These are phyloP conservation scores for Cephalopholis sonnerati DNA, from an alignment of 2,113 vertebrate species.

Conservation along the genomic window DNA sequence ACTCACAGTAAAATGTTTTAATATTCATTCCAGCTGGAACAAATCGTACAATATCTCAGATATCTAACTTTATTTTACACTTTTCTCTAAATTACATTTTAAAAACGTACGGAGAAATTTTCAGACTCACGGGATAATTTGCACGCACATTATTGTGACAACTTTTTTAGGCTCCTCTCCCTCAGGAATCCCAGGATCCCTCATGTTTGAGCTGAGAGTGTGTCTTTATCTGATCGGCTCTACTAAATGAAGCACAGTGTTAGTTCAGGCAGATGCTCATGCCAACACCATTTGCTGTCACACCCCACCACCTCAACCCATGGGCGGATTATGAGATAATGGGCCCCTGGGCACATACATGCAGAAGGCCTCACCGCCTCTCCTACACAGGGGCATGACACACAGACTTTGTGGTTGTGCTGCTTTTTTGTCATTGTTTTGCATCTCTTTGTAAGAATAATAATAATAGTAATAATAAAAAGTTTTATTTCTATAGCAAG, in stretches of 20 bases:
- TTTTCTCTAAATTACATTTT: background rate
- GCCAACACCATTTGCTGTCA: background rate
- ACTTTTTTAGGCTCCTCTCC: background rate
- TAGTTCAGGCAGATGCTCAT: background rate
- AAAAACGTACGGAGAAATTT: background rate
- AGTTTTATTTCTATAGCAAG: no score
- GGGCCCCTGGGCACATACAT: no score
- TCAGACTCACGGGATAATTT: background rate
- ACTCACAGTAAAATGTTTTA: background rate
- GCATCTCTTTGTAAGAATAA: no score
- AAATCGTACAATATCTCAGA: background rate
- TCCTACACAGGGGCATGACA: no score
- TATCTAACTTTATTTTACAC: background rate
- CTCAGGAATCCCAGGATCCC: conserved; percentile 1
- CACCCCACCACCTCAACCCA: no score
- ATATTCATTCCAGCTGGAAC: background rate
- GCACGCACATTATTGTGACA: background rate
- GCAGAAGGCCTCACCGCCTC: no score
- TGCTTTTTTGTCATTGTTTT: no score
- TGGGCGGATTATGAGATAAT: no score
- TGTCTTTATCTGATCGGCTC: background rate
- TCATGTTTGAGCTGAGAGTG: background rate
- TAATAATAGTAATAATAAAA: no score
- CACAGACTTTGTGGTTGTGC: no score
- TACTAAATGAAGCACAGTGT: conserved; percentile 6